A percentile compares a stretch with the other conserved stretches of the same genome.
phyloP scores from a whole-genome alignment of 2,888 invertebrate species.

The Mechanitis messenoides region DNA sequence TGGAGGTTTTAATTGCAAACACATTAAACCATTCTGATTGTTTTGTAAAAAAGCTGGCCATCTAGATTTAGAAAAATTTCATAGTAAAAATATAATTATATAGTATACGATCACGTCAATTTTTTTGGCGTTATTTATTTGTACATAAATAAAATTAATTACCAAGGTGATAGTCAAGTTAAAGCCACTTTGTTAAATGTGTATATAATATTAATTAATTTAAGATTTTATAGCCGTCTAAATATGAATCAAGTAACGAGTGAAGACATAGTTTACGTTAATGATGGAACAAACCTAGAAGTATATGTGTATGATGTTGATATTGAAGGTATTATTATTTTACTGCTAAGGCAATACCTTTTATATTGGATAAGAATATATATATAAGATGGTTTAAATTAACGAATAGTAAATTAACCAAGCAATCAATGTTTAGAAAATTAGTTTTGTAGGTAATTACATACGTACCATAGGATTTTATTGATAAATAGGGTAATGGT shows the following conservation, averaged over 20 bases:
- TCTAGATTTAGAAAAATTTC: conserved; percentile 23
- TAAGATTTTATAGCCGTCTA: background rate
- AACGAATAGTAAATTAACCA: no score
- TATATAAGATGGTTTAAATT: no score
- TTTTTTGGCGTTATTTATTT: conserved; percentile 15
- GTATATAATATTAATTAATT: background rate
- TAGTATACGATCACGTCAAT: background rate
- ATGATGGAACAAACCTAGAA: conserved; percentile 14
- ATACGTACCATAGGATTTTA: no score
- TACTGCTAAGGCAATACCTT: background rate
- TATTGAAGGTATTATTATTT: conserved; percentile 18
- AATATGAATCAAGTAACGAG: conserved; percentile 20
- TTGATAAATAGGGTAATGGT: no score
- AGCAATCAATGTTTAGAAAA: no score
- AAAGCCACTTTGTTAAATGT: conserved; percentile 5
- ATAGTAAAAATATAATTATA: conserved; percentile 15
- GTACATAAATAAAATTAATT: conserved; percentile 44
- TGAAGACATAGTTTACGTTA: conserved; percentile 12
- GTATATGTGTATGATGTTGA: conserved; percentile 24
- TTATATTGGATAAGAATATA: no score
- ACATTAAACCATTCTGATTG: no score
- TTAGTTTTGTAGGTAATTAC: no score
- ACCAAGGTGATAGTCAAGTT: conserved; percentile 41
- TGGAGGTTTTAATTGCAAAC: no score
- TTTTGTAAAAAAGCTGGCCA: conserved; percentile 23